These are phyloP conservation scores for Heliconius congener DNA, from an alignment of 1,140 invertebrate genomes.

Conservation along the genomic window DNA sequence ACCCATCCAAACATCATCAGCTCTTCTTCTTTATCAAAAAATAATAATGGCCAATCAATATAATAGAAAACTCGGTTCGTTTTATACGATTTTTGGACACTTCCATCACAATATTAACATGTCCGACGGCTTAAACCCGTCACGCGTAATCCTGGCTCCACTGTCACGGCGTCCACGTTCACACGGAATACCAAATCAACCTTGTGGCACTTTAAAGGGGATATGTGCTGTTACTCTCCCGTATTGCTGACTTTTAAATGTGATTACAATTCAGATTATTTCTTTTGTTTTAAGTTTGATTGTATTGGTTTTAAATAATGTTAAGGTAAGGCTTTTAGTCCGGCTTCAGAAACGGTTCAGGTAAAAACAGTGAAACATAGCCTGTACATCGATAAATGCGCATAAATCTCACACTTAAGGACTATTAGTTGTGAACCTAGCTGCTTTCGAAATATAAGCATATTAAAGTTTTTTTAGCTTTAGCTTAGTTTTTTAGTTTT, in stretches of 20 bases:
- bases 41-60: neutral
- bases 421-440: too few species aligned
- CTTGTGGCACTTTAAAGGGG: conserved; percentile 28
- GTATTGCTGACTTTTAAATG: conserved; percentile 7
- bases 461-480: too few species aligned
- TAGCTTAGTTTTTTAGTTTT: too few species aligned
- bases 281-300: neutral
- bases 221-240: conserved; percentile 23
- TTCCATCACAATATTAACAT: conserved; percentile 33
- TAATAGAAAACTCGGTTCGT: neutral
- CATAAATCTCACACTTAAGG: too few species aligned
- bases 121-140: conserved; percentile 28
- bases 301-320: neutral
- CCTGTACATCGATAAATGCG: too few species aligned
- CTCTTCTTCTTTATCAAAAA: too few species aligned
- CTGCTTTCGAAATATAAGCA: too few species aligned
- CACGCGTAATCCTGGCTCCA: conserved; percentile 36
- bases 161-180: conserved; percentile 27
- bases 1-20: too few species aligned
- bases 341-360: too few species aligned
- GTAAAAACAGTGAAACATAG: too few species aligned
- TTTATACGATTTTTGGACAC: conserved; percentile 12
- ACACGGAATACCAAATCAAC: conserved; percentile 37
- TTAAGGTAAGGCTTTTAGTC: neutral
- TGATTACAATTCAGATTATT: conserved; percentile 16